A percentile compares a stretch with the other conserved stretches of the same genome.
These are phyloP conservation scores for Etheostoma cragini DNA, from an alignment of 2,113 vertebrate genomes.

Conservation along the genomic window DNA sequence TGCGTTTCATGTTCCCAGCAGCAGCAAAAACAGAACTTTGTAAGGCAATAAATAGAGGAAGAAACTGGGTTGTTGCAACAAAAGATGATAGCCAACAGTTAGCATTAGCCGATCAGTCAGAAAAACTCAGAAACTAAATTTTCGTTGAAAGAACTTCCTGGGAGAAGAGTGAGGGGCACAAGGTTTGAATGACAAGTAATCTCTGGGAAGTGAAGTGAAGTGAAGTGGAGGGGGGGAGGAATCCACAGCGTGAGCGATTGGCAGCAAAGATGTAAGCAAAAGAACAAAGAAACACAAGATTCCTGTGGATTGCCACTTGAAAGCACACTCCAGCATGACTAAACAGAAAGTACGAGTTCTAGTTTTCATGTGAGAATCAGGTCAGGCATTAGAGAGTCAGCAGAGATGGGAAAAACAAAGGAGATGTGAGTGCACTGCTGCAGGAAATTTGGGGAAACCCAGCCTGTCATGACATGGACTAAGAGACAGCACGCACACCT, in stretches of 20 bases:
- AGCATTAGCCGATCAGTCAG: background rate
- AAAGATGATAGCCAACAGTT: background rate
- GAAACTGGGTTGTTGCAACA: background rate
- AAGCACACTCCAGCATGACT: constrained; percentile 30
- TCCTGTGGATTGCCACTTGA: constrained; percentile 47
- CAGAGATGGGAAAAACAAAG: constrained; percentile 19
- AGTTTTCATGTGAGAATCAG: constrained; percentile 39
- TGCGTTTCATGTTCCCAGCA: constrained; percentile 55
- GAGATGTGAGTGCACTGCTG: constrained; percentile 17
- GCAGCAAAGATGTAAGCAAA: constrained; percentile 22
- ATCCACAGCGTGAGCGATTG: constrained; percentile 17
- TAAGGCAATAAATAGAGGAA: constrained; percentile 35
- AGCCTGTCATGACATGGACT: constrained; percentile 28
- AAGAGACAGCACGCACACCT: constrained; percentile 27
- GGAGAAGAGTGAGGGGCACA: constrained; percentile 1
- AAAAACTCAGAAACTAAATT: constrained; percentile 12
- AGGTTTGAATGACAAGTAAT: constrained; percentile 29
- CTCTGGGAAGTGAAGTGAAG: constrained; percentile 22
- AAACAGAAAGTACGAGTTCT: constrained; percentile 29
- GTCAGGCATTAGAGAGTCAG: constrained; percentile 17
- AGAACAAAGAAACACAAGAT: constrained; percentile 54
- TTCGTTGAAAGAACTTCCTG: background rate
- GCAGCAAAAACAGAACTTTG: constrained; percentile 32
- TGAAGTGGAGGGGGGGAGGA: too few species aligned
- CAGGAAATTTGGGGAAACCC: constrained; percentile 45